A percentile compares a stretch with the other conserved stretches of the same genome.
These are phyloP conservation scores for Bursaphelenchus okinawaensis DNA, from an alignment of 2,888 invertebrate species.

Conservation along the genomic window DNA sequence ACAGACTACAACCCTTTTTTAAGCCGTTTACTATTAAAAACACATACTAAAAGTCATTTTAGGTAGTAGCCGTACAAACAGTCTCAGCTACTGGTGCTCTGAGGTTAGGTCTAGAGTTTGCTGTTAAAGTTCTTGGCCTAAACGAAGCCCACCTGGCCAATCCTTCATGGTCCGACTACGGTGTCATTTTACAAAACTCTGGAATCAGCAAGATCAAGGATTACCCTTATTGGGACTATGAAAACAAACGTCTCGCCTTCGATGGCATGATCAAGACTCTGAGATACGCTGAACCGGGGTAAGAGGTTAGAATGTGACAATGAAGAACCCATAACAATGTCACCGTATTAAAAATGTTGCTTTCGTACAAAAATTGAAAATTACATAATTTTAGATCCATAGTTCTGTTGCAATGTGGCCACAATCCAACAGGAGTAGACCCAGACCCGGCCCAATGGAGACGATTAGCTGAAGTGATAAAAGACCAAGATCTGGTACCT, in stretches of 20 bases:
- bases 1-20: too few species aligned
- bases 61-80: conserved; percentile 83
- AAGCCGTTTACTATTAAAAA: too few species aligned
- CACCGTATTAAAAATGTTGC: too few species aligned
- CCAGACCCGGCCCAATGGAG: conserved; percentile 76
- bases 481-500: conserved; percentile 48
- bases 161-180: conserved; percentile 73
- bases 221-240: conserved; percentile 85
- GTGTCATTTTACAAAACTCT: conserved; percentile 21
- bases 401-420: conserved; percentile 88
- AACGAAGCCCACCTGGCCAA: conserved; percentile 71
- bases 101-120: conserved; percentile 83
- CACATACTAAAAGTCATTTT: conserved; percentile 19
- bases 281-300: conserved; percentile 2
- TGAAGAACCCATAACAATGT: too few species aligned
- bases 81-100: conserved; percentile 95
- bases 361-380: not conserved
- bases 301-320: too few species aligned
- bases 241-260: conserved; percentile 60
- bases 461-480: conserved; percentile 77
- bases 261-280: not conserved
- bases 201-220: conserved; percentile 47
- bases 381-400: conserved; percentile 63
- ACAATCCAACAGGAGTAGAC: conserved; percentile 83
- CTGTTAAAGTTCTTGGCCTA: conserved; percentile 65